A percentile compares a stretch with the other conserved stretches of the same genome.
Evolutionary conservation across 2,888 invertebrate species (phyloP).

Genomic region (Choreutis nemorana): DNA sequence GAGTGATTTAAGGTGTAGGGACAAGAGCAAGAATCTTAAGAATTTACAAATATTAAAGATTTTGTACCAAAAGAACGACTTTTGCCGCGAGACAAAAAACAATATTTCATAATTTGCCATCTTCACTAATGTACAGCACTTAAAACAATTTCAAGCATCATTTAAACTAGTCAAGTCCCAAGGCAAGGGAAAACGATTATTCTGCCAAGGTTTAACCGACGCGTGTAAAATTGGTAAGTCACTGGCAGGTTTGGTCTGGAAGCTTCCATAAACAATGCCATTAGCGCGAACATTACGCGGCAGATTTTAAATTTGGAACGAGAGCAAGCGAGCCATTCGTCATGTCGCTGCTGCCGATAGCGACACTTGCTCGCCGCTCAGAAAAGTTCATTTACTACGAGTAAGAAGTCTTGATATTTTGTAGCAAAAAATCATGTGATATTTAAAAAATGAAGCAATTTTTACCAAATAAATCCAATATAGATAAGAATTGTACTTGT

Average conservation of each 20-base stretch:
- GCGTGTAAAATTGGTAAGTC: slow-evolving; percentile 46
- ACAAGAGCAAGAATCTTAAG: too few relatives aligned
- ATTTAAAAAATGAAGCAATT: too few relatives aligned
- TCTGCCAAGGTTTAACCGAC: slow-evolving; percentile 25
- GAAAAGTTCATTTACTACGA: slow-evolving; percentile 14
- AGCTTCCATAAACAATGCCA: slow-evolving; percentile 62
- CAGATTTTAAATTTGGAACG: slow-evolving; percentile 65
- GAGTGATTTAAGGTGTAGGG: too few relatives aligned
- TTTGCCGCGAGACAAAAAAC: too few relatives aligned
- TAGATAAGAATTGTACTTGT: too few relatives aligned
- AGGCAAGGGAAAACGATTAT: slow-evolving; percentile 27
- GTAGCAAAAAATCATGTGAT: neutral
- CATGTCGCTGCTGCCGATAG: slow-evolving; percentile 56
- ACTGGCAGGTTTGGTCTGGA: slow-evolving; percentile 41
- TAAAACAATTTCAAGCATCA: slow-evolving; percentile 35
- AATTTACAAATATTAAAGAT: too few relatives aligned
- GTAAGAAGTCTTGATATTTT: slow-evolving; percentile 26
- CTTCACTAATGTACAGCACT: slow-evolving; percentile 21
- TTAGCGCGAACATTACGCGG: slow-evolving; percentile 60
- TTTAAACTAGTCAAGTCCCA: slow-evolving; percentile 29
- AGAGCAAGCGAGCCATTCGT: slow-evolving; percentile 43
- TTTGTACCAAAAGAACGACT: too few relatives aligned
- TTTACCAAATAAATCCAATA: too few relatives aligned
- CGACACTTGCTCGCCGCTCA: slow-evolving; percentile 41
- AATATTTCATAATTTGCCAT: too few relatives aligned